These are phyloP conservation scores for Panzeria rudis DNA, from an alignment of 2,888 invertebrate species.

Conservation along the genomic window DNA sequence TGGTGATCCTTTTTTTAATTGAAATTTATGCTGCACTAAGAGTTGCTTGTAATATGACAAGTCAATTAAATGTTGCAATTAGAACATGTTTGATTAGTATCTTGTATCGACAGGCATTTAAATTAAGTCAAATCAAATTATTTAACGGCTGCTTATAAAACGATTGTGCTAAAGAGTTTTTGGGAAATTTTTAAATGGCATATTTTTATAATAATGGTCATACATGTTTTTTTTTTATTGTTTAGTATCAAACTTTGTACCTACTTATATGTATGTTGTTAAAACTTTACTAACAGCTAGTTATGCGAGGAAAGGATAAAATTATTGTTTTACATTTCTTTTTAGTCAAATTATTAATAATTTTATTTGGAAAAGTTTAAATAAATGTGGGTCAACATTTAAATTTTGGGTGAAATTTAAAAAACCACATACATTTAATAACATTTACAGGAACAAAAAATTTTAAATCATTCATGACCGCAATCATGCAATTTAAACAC, in stretches of 20 bases:
- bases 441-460: conserved; percentile 16
- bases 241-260: too few relatives aligned
- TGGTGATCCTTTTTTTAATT: conserved; percentile 45
- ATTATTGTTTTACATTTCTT: not conserved
- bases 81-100: conserved; percentile 18
- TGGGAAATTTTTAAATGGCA: conserved; percentile 2
- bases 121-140: conserved; percentile 32
- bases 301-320: not conserved
- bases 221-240: not conserved
- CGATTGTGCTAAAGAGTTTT: not conserved
- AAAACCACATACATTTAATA: conserved; percentile 47
- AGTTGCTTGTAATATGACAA: conserved; percentile 2
- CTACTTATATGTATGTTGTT: not conserved
- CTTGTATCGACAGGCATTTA: conserved; percentile 21
- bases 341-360: not conserved
- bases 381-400: conserved; percentile 53
- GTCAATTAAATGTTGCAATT: conserved; percentile 48
- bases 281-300: not conserved
- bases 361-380: conserved; percentile 3
- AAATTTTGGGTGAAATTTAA: not conserved
- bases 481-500: conserved; percentile 56
- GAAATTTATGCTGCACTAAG: conserved; percentile 36
- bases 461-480: conserved; percentile 34
- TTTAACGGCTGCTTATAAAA: conserved; percentile 31
- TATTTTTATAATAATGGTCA: conserved; percentile 8